These are phyloP conservation scores for Harpegnathos saltator DNA, from an alignment of 1,140 invertebrate genomes.

Conservation along the genomic window DNA sequence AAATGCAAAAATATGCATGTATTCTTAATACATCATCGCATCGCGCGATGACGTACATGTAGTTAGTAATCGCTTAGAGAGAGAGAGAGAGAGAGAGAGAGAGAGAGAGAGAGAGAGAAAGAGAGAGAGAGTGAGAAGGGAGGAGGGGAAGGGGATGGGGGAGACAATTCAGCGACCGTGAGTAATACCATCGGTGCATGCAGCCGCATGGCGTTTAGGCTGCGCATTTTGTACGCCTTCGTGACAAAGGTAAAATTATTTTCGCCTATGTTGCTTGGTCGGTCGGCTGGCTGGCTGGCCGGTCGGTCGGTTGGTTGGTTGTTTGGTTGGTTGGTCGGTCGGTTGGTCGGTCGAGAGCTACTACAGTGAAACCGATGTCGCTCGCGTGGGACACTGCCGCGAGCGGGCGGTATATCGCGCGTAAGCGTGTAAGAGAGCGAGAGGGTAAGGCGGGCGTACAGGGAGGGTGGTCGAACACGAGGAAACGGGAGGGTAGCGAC, in stretches of 20 bases:
- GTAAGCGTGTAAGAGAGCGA: slow-evolving; percentile 36
- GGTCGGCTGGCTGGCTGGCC: slow-evolving; percentile 6
- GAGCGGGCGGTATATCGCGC: slow-evolving; percentile 42
- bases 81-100: too few relatives aligned
- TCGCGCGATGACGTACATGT: too few relatives aligned
- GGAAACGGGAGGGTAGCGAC: slow-evolving; percentile 15
- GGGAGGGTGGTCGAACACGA: background rate
- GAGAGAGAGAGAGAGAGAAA: too few relatives aligned
- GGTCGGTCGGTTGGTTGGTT: background rate
- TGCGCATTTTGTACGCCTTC: slow-evolving; percentile 28
- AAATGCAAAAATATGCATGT: too few relatives aligned
- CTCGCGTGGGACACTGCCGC: slow-evolving; percentile 44
- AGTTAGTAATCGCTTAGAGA: too few relatives aligned
- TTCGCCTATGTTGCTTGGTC: slow-evolving; percentile 47
- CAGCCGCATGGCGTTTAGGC: slow-evolving; percentile 4
- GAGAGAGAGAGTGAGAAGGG: too few relatives aligned
- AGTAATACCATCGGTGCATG: slow-evolving; percentile 5
- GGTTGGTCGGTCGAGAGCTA: slow-evolving; percentile 6
- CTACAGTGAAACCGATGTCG: background rate
- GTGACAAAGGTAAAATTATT: slow-evolving; percentile 58
- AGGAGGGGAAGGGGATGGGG: too few relatives aligned
- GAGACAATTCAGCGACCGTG: slow-evolving; percentile 12
- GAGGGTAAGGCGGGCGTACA: background rate
- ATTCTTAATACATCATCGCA: too few relatives aligned
- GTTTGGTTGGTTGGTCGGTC: slow-evolving; percentile 31